A percentile compares a stretch with the other conserved stretches of the same genome.
Evolutionary conservation across 2,888 invertebrate genomes (phyloP).

Genomic region (Vesta saturnalis): DNA sequence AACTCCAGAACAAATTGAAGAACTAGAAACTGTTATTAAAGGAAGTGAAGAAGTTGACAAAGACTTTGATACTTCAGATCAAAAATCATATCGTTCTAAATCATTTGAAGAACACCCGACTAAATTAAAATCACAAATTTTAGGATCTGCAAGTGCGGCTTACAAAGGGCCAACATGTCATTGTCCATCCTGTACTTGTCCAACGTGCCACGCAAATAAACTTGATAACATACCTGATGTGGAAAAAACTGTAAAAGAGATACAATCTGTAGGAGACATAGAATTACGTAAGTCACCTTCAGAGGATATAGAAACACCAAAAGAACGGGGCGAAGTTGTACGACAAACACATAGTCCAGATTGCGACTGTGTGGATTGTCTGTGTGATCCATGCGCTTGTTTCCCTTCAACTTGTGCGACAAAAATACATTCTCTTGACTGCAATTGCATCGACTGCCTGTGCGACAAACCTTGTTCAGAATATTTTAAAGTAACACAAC

Average conservation of each 20-base stretch:
- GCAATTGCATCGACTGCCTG: slow-evolving; percentile 35
- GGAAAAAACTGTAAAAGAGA: too few species aligned
- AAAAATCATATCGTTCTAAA: not conserved
- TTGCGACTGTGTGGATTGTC: slow-evolving; percentile 41
- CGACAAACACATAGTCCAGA: slow-evolving; percentile 27
- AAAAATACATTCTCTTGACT: slow-evolving; percentile 20
- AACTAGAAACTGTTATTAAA: too few species aligned
- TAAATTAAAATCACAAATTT: not conserved
- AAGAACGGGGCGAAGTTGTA: not conserved
- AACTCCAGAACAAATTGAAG: too few species aligned
- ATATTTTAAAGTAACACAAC: too few species aligned
- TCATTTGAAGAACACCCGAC: not conserved
- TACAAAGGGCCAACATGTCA: not conserved
- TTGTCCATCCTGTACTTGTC: too few species aligned
- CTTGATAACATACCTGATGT: too few species aligned
- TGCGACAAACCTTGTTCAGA: slow-evolving; percentile 12
- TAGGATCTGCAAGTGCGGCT: not conserved
- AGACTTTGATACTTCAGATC: too few species aligned
- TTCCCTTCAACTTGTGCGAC: not conserved
- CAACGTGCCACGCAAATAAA: too few species aligned
- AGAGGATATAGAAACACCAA: too few species aligned
- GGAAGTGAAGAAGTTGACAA: too few species aligned
- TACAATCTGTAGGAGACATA: too few species aligned
- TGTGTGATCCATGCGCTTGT: slow-evolving; percentile 32
- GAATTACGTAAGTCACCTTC: too few species aligned